Evolutionary conservation across 2,797 vertebrate species (phyloP).

Genomic region (Sebastes hopkinsi): DNA sequence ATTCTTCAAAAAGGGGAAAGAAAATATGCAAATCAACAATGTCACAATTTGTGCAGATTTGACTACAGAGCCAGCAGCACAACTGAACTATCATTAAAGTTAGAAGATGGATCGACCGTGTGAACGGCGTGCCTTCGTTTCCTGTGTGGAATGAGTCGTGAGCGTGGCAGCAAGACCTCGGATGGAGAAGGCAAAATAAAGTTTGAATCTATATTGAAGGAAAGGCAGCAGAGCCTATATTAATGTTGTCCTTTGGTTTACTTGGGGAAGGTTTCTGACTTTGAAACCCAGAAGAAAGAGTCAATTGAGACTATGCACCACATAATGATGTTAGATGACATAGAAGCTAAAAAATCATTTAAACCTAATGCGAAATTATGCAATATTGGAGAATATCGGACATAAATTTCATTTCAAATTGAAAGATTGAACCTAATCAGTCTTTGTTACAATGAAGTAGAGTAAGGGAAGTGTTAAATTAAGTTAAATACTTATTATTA

Average conservation of each 20-base stretch:
- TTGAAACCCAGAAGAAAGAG: conserved; percentile 39
- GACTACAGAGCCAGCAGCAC: conserved; percentile 66
- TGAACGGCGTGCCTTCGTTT: conserved; percentile 39
- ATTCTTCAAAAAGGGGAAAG: conserved; percentile 41
- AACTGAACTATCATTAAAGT: conserved; percentile 48
- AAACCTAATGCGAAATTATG: background rate
- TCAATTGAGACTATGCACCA: conserved; percentile 26
- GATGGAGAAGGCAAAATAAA: conserved; percentile 58
- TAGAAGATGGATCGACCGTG: conserved; percentile 10
- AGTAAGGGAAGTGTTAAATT: background rate
- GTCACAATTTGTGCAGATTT: conserved; percentile 68
- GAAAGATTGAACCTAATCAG: background rate
- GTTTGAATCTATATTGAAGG: conserved; percentile 23
- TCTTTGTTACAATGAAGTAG: background rate
- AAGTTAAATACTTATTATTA: conserved; percentile 7
- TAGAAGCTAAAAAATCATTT: background rate
- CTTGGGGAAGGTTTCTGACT: conserved; percentile 50
- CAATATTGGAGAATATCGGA: background rate
- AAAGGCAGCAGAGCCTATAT: conserved; percentile 56
- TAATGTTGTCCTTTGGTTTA: conserved; percentile 78
- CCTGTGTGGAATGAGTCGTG: conserved; percentile 37
- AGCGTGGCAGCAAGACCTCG: conserved; percentile 32
- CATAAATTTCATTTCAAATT: conserved; percentile 1
- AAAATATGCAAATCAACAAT: conserved; percentile 55
- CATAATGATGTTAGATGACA: conserved; percentile 9